Evolutionary conservation across 2,888 invertebrate genomes (phyloP).

Genomic region (Tipula confusa): DNA sequence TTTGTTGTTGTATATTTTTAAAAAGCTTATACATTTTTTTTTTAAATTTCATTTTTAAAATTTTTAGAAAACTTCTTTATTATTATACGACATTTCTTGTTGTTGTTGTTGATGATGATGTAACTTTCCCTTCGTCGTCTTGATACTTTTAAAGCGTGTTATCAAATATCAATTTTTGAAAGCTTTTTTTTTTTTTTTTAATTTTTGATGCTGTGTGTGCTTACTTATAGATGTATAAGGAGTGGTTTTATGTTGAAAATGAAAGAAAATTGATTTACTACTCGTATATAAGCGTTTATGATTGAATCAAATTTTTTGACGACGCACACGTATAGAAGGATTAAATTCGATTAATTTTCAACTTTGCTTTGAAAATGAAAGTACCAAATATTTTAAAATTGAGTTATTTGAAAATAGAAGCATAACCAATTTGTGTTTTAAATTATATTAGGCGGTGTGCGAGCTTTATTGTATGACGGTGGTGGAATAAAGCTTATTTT

Average conservation of each 20-base stretch:
- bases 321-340: background rate
- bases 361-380: background rate
- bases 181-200: background rate
- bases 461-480: too few relatives aligned
- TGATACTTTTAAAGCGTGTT: constrained; percentile 4
- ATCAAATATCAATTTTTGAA: background rate
- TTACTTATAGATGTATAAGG: background rate
- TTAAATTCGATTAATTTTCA: background rate
- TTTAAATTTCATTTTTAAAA: background rate
- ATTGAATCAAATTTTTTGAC: background rate
- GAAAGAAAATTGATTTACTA: background rate
- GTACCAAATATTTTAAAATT: background rate
- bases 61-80: background rate
- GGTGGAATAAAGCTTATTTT: too few relatives aligned
- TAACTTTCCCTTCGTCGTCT: background rate
- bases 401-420: background rate
- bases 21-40: background rate
- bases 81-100: background rate
- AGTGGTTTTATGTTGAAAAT: background rate
- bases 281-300: background rate
- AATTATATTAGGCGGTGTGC: background rate
- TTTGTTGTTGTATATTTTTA: background rate
- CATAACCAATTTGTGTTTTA: background rate
- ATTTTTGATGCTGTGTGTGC: background rate
- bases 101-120: too few relatives aligned